Percentiles rank a stretch among this genome's conserved stretches.
Evolutionary conservation across 2,113 vertebrate species (phyloP).

Genomic region (Salminus brasiliensis): DNA sequence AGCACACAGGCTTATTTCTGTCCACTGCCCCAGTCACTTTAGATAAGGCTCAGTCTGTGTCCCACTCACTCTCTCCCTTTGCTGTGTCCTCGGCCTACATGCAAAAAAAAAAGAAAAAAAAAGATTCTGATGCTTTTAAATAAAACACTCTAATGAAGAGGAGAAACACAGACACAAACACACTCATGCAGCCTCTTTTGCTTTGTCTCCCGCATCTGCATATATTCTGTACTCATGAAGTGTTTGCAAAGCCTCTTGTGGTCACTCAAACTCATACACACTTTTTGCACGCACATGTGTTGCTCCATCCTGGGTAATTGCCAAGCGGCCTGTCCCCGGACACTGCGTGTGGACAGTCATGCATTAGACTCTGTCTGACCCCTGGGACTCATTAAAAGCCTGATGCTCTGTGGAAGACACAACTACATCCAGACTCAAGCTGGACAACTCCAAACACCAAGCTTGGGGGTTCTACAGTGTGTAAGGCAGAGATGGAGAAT

Average conservation of each 20-base stretch:
- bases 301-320: not conserved
- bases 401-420: slow-evolving; percentile 15
- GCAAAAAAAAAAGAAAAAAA: no score
- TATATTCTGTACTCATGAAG: no score
- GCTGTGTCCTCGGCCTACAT: no score
- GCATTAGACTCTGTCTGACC: slow-evolving; percentile 11
- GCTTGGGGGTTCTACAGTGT: not conserved
- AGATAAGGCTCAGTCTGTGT: not conserved
- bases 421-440: not conserved
- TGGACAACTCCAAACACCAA: not conserved
- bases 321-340: slow-evolving; percentile 1
- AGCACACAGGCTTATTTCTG: not conserved
- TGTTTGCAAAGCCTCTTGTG: no score
- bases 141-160: no score
- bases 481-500: no score
- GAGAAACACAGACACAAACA: slow-evolving; percentile 21
- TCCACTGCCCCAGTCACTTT: not conserved
- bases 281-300: not conserved
- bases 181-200: slow-evolving; percentile 3
- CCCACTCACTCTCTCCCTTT: not conserved
- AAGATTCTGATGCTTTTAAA: no score
- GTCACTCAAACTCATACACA: slow-evolving; percentile 7
- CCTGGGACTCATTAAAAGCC: slow-evolving; percentile 50
- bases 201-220: no score
- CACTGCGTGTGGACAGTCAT: slow-evolving; percentile 26